Evolutionary conservation across 2,797 vertebrate species (phyloP), one percentile per base, ranked within the genome.

Genomic region (Pagetopsis macropterus): DNA sequence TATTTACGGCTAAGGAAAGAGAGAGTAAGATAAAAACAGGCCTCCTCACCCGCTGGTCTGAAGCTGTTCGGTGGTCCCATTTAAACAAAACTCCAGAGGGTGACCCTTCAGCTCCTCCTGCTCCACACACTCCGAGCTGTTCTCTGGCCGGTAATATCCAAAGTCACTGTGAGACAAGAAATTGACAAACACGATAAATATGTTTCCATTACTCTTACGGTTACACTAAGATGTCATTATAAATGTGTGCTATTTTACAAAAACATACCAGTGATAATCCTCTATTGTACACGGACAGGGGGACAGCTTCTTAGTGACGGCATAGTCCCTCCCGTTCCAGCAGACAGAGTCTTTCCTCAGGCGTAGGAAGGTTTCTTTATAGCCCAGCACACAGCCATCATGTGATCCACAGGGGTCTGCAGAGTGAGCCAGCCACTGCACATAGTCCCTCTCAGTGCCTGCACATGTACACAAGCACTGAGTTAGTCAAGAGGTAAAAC

Each of bases 351-450:
- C 87, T 76, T 91, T 93, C 79, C 93, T 95, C 10, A 97, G 93
- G 0, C 97, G 95, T 8, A 94, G 87, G 82, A 95, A 97, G 14
- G 91, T 94, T 72, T 98, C 97, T 79, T 97, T 97, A 71, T 95
- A 98, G 43, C 97, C 97, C 85, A 99, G 92, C 54, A 98, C 95
- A 81, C 97, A 99, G 85, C 96, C 97, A 11, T 98, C 95, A 3
- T 75, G 79, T 4, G 95, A 92, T 19, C 94, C 91, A 3, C 88
- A 92, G 65, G 94, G 91, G 74, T 96, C 91, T 43, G 94, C 93
- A 43, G 97, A 98, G 88, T 98, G 97, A 3, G 97, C 96, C 90
- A 98, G 90, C 97, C 97, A 99, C 78, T 93, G 87, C 37, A 94
- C 92, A 16, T 98, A 99, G 89, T 98, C 97, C 19, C 79, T 84